Conservation (phyloP, 2,113 vertebrate species). For the Hiodon alosoides region DNA sequence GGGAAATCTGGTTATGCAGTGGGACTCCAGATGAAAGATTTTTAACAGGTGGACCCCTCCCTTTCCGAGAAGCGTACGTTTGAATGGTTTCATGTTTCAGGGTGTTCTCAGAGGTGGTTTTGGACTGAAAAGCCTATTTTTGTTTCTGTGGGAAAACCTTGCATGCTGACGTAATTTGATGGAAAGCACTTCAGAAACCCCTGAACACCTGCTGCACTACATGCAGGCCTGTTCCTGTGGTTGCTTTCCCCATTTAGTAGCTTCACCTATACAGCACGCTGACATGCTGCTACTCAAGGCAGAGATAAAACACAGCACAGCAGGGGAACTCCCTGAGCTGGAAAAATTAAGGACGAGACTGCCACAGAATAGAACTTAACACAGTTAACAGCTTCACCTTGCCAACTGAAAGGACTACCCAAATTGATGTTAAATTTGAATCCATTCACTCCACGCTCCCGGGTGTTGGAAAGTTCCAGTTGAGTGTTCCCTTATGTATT, state of each 20-base stretch:
- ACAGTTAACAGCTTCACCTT: too few species aligned
- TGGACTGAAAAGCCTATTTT: slow-evolving; percentile 16
- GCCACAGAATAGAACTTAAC: too few species aligned
- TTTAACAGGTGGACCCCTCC: slow-evolving; percentile 21
- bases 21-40: slow-evolving; percentile 16
- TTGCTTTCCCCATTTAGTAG: neutral
- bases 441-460: too few species aligned
- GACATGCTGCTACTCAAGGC: neutral
- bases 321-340: too few species aligned
- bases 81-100: slow-evolving; percentile 19
- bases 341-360: too few species aligned
- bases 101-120: slow-evolving; percentile 17
- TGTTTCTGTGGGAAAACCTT: slow-evolving; percentile 5
- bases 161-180: neutral
- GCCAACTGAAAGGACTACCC: too few species aligned
- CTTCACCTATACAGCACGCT: neutral
- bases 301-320: neutral
- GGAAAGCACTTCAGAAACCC: slow-evolving; percentile 16
- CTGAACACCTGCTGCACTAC: slow-evolving; percentile 15
- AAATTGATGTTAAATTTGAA: too few species aligned
- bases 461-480: too few species aligned
- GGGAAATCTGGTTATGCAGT: slow-evolving; percentile 11
- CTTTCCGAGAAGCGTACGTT: slow-evolving; percentile 4
- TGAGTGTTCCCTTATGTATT: too few species aligned
- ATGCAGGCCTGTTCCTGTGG: neutral